These are phyloP conservation scores for Steinernema carpocapsae DNA, from an alignment of 2,888 invertebrate species.

Conservation along the genomic window DNA sequence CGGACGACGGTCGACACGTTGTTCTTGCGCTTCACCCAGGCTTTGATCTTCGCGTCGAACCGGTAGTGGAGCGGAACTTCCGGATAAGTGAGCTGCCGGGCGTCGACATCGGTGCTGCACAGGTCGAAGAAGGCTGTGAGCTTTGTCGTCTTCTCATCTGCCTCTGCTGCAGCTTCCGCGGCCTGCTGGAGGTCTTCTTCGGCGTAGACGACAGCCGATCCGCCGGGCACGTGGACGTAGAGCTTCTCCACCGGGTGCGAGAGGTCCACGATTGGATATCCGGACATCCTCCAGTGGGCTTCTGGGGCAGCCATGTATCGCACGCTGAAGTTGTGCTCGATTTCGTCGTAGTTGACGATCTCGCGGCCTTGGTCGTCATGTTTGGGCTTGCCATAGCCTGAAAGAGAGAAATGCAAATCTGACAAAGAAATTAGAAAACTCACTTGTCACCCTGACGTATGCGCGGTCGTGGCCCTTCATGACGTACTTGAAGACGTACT, in stretches of 20 bases:
- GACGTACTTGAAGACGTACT: slow-evolving; percentile 51
- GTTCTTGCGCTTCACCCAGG: not conserved
- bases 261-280: not conserved
- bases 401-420: not conserved
- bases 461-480: slow-evolving; percentile 55
- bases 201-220: not conserved
- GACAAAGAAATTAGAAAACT: too few species aligned
- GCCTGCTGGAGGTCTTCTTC: not conserved
- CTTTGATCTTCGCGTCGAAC: not conserved
- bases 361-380: not conserved
- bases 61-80: not conserved
- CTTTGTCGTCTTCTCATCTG: not conserved
- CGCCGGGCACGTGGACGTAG: not conserved
- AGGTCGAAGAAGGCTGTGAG: not conserved
- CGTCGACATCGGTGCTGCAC: not conserved
- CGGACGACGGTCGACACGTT: not conserved
- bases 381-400: not conserved
- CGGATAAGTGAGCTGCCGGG: not conserved
- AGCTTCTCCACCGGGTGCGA: not conserved
- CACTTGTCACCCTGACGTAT: not conserved
- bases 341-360: not conserved
- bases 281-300: not conserved
- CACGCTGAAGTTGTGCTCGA: not conserved
- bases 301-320: not conserved
- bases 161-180: not conserved